These are phyloP conservation scores for Lasioglossum leucozonium DNA, from an alignment of 2,888 invertebrate genomes.

Conservation along the genomic window DNA sequence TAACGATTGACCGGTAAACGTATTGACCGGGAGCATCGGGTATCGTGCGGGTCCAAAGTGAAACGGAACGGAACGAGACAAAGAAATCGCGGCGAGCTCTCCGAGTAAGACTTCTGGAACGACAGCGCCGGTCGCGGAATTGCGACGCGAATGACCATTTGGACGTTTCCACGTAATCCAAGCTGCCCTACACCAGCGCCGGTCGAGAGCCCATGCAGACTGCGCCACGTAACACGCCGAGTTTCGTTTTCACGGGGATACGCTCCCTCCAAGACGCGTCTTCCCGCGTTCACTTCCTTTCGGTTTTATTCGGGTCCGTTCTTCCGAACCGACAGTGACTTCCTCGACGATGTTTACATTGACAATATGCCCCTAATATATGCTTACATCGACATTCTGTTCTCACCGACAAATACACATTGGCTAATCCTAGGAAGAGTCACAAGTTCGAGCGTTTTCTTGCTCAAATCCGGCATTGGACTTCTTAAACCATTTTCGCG, in stretches of 20 bases:
- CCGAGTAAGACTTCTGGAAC: conserved; percentile 41
- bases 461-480: background rate
- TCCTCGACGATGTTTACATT: background rate
- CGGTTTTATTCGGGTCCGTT: background rate
- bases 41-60: conserved; percentile 40
- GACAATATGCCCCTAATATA: too few species aligned
- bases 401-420: too few species aligned
- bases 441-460: too few species aligned
- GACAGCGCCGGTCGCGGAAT: conserved; percentile 49
- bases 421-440: too few species aligned
- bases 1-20: conserved; percentile 73
- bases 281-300: too few species aligned
- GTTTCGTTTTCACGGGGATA: background rate
- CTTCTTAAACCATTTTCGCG: background rate
- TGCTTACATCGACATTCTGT: too few species aligned
- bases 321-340: background rate
- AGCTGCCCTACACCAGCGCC: conserved; percentile 25
- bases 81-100: conserved; percentile 48
- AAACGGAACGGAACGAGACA: conserved; percentile 52
- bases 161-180: conserved; percentile 63
- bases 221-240: conserved; percentile 7
- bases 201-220: conserved; percentile 1
- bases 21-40: conserved; percentile 61
- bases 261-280: background rate
- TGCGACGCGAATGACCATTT: conserved; percentile 63